Evolutionary conservation across 2,888 invertebrate genomes (phyloP).

Genomic region (Magallana nippona): DNA sequence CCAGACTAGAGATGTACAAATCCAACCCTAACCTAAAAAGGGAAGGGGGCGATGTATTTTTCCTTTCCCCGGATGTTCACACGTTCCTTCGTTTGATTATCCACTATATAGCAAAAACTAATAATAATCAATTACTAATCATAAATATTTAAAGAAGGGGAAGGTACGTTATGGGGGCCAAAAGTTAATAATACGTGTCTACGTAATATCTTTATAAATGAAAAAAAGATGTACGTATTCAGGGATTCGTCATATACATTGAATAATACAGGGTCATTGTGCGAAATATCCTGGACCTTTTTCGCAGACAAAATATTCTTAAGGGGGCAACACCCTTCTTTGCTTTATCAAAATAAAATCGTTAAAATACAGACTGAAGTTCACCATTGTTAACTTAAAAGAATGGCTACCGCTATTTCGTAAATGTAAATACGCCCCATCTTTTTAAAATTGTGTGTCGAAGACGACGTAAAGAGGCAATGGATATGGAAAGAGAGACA

Average conservation of each 20-base stretch:
- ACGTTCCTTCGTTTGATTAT: background rate
- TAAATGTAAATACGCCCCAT: background rate
- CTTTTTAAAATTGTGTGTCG: background rate
- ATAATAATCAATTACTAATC: background rate
- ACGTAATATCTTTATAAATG: background rate
- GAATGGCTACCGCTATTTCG: background rate
- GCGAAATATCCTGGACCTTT: background rate
- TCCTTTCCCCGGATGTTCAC: background rate
- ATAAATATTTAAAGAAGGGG: background rate
- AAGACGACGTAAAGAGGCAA: background rate
- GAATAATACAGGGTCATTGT: slow-evolving; percentile 2
- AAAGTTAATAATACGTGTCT: background rate
- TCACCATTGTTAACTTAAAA: background rate
- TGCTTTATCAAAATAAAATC: background rate
- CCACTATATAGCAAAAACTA: background rate
- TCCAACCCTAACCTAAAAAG: too few species aligned
- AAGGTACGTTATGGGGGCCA: background rate
- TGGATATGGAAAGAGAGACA: background rate
- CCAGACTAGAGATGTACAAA: too few species aligned
- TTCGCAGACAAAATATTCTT: background rate
- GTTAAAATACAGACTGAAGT: background rate
- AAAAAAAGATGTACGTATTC: background rate
- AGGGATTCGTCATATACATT: background rate
- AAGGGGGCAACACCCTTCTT: slow-evolving; percentile 5
- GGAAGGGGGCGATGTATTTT: background rate